Conservation (phyloP, 92 coral and sea anemone species). For the Scolanthus callimorphus region DNA sequence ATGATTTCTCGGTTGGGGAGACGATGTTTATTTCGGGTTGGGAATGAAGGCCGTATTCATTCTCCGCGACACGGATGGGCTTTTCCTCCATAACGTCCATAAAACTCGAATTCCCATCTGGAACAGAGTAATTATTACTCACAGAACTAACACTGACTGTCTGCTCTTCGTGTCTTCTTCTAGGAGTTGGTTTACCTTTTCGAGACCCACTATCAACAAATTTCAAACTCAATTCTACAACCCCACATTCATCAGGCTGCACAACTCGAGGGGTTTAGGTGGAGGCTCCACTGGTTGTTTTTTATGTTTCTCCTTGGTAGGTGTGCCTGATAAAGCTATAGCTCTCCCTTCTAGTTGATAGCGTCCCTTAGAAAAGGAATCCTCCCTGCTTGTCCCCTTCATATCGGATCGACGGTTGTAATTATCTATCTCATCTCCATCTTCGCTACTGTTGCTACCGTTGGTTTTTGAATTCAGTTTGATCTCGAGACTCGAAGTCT, state of each 20-base stretch:
- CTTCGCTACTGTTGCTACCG: not conserved
- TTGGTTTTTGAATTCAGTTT: constrained; percentile 42
- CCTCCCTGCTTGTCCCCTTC: not conserved
- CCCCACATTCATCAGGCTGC: constrained; percentile 64
- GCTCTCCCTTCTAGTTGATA: constrained; percentile 9
- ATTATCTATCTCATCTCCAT: constrained; percentile 1
- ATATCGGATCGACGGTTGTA: not conserved
- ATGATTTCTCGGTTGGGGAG: constrained; percentile 79
- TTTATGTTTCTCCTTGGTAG: constrained; percentile 18
- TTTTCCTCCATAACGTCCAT: constrained; percentile 50
- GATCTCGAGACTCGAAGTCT: constrained; percentile 82
- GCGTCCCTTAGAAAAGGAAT: constrained; percentile 1
- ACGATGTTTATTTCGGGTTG: constrained; percentile 39
- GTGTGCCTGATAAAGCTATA: constrained; percentile 37
- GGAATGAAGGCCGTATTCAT: constrained; percentile 17
- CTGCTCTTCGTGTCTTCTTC: constrained; percentile 38
- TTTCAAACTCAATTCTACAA: constrained; percentile 74
- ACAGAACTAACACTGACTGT: constrained; percentile 31
- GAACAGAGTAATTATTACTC: constrained; percentile 36
- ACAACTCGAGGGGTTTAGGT: constrained; percentile 70
- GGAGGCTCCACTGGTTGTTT: constrained; percentile 2
- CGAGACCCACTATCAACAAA: constrained; percentile 50
- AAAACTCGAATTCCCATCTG: constrained; percentile 29
- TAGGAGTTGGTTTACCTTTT: constrained; percentile 9
- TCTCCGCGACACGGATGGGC: constrained; percentile 25